Evolutionary conservation across 2,888 invertebrate genomes (phyloP).

Genomic region (Zaprionus obscuricornis): DNA sequence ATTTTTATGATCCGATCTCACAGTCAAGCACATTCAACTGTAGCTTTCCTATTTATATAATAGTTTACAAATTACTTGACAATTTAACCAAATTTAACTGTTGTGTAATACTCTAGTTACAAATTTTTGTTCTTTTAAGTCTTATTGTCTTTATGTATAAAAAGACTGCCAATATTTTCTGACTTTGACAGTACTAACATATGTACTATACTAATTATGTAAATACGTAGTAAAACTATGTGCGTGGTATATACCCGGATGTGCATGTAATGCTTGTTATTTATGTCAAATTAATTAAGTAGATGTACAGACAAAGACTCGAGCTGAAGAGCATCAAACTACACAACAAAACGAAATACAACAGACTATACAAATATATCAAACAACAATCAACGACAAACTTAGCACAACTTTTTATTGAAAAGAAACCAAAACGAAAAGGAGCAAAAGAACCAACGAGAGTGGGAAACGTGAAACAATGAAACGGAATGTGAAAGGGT

Average conservation of each 20-base stretch:
- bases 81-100: no score
- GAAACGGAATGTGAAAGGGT: neutral
- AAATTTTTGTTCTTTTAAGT: no score
- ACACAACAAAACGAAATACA: constrained; percentile 1
- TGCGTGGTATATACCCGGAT: constrained; percentile 12
- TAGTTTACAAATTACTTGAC: no score
- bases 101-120: no score
- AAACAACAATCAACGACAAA: constrained; percentile 17
- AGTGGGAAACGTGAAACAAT: neutral
- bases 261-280: constrained; percentile 53
- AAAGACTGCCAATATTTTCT: no score
- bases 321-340: neutral
- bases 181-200: no score
- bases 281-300: constrained; percentile 75
- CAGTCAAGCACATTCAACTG: no score
- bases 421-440: neutral
- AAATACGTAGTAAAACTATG: no score
- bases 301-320: constrained; percentile 48
- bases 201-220: no score
- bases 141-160: no score
- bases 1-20: no score
- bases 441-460: neutral
- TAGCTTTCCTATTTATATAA: no score
- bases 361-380: constrained; percentile 11
- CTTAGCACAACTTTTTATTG: constrained; percentile 22